phyloP scores from a whole-genome alignment of 1,140 invertebrate species.

The Drosophila mayri region DNA sequence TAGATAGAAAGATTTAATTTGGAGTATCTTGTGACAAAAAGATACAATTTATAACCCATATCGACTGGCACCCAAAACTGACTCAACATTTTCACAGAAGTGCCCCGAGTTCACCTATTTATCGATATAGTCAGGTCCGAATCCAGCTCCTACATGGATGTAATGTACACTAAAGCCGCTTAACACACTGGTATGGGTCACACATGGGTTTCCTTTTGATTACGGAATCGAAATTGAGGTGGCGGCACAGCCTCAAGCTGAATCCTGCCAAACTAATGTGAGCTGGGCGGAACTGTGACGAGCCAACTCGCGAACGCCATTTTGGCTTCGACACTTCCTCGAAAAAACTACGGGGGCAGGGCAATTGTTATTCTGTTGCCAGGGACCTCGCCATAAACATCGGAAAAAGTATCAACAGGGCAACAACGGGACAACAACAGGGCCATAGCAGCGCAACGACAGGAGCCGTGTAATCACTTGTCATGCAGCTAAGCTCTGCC shows the following conservation, averaged over 20 bases:
- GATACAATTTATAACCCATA: neutral
- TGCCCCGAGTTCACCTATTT: too few species aligned
- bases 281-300: neutral
- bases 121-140: neutral
- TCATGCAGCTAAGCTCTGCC: slow-evolving; percentile 67
- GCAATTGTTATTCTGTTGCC: slow-evolving; percentile 25
- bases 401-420: slow-evolving; percentile 30
- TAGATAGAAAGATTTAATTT: too few species aligned
- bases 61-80: neutral
- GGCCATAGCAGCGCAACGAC: slow-evolving; percentile 10
- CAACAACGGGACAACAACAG: slow-evolving; percentile 8
- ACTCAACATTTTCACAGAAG: neutral
- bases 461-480: slow-evolving; percentile 73
- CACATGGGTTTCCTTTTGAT: neutral
- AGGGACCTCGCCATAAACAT: slow-evolving; percentile 41
- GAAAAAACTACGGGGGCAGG: slow-evolving; percentile 13
- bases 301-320: slow-evolving; percentile 12
- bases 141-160: neutral
- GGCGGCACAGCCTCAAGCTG: neutral
- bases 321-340: slow-evolving; percentile 16
- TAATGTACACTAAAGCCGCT: neutral
- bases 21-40: too few species aligned
- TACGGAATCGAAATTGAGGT: neutral
- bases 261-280: slow-evolving; percentile 6
- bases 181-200: neutral